Conservation (phyloP, 2,113 vertebrate species). For the Macrotus californicus region DNA sequence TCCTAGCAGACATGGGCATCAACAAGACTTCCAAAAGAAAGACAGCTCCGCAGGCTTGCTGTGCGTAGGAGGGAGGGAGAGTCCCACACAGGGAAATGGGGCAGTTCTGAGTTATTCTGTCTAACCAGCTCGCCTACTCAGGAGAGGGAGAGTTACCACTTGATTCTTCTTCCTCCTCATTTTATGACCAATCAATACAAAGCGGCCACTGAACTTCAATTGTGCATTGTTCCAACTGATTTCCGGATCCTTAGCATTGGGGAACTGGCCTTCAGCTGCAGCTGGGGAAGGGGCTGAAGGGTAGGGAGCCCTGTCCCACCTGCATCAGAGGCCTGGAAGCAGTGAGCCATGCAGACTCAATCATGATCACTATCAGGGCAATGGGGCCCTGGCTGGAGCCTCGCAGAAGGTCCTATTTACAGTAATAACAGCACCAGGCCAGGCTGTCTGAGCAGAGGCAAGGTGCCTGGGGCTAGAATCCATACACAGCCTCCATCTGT, state of each 20-base stretch:
- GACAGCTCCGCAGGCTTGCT: neutral
- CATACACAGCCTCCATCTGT: conserved; percentile 74
- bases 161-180: conserved; percentile 38
- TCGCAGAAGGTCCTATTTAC: conserved; percentile 78
- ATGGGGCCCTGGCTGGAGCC: conserved; percentile 39
- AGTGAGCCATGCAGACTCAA: conserved; percentile 60
- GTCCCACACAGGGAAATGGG: neutral
- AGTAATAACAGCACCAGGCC: conserved; percentile 76
- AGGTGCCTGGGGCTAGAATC: conserved; percentile 71
- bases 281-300: neutral
- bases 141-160: neutral
- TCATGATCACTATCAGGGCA: conserved; percentile 65
- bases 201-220: conserved; percentile 29
- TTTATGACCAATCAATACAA: conserved; percentile 39
- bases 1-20: neutral
- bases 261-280: conserved; percentile 23
- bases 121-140: neutral
- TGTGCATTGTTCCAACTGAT: conserved; percentile 65
- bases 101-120: conserved; percentile 7
- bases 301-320: neutral
- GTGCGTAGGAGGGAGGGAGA: neutral
- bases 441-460: neutral
- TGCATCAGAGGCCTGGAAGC: neutral
- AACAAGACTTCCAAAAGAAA: conserved; percentile 28
- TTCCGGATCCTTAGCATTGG: conserved; percentile 13